Evolutionary conservation across 2,113 vertebrate genomes (phyloP), one percentile per base, ranked within the genome.

Genomic region (Boulengeromyrus knoepffleri): DNA sequence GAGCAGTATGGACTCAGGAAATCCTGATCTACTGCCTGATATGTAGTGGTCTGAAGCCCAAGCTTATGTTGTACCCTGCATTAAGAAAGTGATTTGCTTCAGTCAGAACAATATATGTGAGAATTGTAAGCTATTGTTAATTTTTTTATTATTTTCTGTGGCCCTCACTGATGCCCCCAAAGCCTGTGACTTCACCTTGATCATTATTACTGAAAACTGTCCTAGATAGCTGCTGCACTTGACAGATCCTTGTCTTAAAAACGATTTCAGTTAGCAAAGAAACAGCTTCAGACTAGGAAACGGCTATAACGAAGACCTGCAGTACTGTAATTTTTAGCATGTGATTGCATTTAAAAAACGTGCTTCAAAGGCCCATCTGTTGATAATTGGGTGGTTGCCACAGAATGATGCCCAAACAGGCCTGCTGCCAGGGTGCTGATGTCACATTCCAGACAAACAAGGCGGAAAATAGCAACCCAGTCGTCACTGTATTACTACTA

Each of bases 381-480:
- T 70, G 89, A 89, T 89, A 83, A 88, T 87, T 89, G 74, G 74
- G 15, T 80, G 31, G 74, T 8, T 80, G 88, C 80, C 58, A 45
- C 7, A 36, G 19, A 87, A 31, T n/a, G 70, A 77, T 83, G 50
- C 49, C 42, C 56, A 74, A 89, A 10, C 27, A 17, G 47, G 45
- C 45, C 39, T 87, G 21, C 50, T 83, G 88, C 88, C 88, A 62
- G 85, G n/a, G 36, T 42, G 84, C 46, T 53, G 58, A 89, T 91
- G 88, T 56, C 74, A 85, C 62, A 24, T 91, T 58, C 24, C 70
- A 84, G 47, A 84, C 85, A 87, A 89, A 87, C 88, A 87, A 24
- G 62, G 85, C 49, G 49, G 27, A 58, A 86, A 50, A 83, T 42
- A 89, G 70, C 47, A 24, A 50, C 24, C n/a, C 62, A 4, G 62